A percentile compares a stretch with the other conserved stretches of the same genome.
Evolutionary conservation across 2,113 vertebrate genomes (phyloP).

Genomic region (Nyctereutes procyonoides): DNA sequence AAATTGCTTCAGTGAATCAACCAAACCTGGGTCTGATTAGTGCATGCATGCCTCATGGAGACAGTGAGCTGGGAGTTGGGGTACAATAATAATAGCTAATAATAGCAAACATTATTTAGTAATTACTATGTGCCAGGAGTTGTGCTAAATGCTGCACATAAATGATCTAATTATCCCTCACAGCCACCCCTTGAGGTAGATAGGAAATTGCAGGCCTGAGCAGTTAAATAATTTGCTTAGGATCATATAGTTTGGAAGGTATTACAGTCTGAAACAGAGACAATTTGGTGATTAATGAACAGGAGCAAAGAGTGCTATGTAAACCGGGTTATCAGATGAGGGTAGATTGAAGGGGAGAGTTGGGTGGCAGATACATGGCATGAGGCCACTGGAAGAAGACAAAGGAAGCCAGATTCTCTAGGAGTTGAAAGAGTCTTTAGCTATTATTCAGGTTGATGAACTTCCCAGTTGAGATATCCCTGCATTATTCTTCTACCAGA

Average conservation of each 20-base stretch:
- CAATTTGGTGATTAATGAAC: not conserved
- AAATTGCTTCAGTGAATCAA: not conserved
- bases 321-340: not conserved
- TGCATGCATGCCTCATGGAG: not conserved
- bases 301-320: not conserved
- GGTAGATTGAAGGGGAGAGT: not conserved
- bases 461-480: not conserved
- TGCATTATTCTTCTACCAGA: not conserved
- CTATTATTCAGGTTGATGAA: not conserved
- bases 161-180: slow-evolving; percentile 35
- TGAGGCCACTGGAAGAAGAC: not conserved
- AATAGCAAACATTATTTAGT: slow-evolving; percentile 27
- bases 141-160: not conserved
- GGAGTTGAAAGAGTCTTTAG: not conserved
- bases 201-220: not conserved
- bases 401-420: not conserved
- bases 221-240: not conserved
- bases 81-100: slow-evolving; percentile 15
- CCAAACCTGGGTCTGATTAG: slow-evolving; percentile 64
- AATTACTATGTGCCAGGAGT: not conserved
- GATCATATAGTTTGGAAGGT: not conserved
- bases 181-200: not conserved
- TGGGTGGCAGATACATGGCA: not conserved
- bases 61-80: slow-evolving; percentile 40
- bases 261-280: not conserved